Percentiles rank a stretch among this genome's conserved stretches.
Evolutionary conservation across 2,888 invertebrate species (phyloP).

Genomic region (Orthonychiurus folsomi): DNA sequence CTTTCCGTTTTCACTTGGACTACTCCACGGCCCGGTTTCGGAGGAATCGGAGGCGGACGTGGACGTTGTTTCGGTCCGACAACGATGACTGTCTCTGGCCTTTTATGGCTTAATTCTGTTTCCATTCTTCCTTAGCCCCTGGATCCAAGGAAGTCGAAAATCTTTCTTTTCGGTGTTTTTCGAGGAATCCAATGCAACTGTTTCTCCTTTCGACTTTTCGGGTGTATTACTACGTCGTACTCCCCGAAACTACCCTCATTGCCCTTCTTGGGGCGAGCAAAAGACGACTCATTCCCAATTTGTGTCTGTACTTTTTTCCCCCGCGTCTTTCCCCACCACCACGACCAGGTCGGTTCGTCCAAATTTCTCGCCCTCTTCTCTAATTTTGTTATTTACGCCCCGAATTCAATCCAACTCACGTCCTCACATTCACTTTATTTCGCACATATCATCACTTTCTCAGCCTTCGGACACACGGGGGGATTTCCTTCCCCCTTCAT

Average conservation of each 20-base stretch:
- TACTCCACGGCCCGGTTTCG: not conserved
- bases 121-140: not conserved
- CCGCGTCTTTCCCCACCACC: not conserved
- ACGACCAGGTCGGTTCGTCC: not conserved
- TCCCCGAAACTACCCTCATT: no score
- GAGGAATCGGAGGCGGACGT: not conserved
- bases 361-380: not conserved
- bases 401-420: not conserved
- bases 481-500: not conserved
- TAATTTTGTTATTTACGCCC: conserved; percentile 1
- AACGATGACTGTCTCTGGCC: not conserved
- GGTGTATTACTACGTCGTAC: not conserved
- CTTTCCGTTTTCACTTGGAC: not conserved
- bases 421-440: conserved; percentile 1
- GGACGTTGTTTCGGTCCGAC: not conserved
- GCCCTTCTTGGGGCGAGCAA: no score
- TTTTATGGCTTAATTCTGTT: not conserved
- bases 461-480: not conserved
- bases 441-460: not conserved
- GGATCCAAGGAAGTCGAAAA: not conserved
- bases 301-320: not conserved
- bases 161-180: no score
- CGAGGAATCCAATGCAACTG: not conserved
- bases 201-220: not conserved
- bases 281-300: no score